Evolutionary conservation across 2,888 invertebrate genomes (phyloP).

Genomic region (Tenthredo notha): DNA sequence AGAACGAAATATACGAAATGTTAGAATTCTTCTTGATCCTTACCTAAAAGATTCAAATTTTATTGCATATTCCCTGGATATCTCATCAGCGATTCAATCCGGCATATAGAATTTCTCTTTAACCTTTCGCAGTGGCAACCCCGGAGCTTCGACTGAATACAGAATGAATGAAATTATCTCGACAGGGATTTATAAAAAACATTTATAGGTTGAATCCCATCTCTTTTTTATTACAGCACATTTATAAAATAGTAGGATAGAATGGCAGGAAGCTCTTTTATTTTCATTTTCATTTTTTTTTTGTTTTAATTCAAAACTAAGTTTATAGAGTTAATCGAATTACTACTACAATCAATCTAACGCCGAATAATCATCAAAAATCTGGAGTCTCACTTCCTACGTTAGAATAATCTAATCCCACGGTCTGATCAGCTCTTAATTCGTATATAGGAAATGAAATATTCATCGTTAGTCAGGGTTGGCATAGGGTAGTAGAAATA

Average conservation of each 20-base stretch:
- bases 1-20: not conserved
- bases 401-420: slow-evolving; percentile 63
- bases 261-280: not conserved
- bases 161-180: not conserved
- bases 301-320: not conserved
- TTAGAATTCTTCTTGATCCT: not conserved
- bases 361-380: not conserved
- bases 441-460: slow-evolving; percentile 30
- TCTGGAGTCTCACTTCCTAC: not conserved
- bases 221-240: not conserved
- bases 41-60: slow-evolving; percentile 9
- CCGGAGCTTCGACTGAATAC: not conserved
- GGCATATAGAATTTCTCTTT: slow-evolving; percentile 30
- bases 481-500: not conserved
- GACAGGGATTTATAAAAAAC: not conserved
- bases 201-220: not conserved
- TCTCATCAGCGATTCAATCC: slow-evolving; percentile 22
- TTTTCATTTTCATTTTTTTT: too few species aligned
- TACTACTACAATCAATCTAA: slow-evolving; percentile 57
- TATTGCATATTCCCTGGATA: slow-evolving; percentile 18
- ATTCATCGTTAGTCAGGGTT: slow-evolving; percentile 7
- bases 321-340: slow-evolving; percentile 64
- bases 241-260: not conserved
- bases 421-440: slow-evolving; percentile 19
- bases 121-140: not conserved